Conservation (phyloP, 1,140 invertebrate species). For the Zaprionus tsacasi region DNA sequence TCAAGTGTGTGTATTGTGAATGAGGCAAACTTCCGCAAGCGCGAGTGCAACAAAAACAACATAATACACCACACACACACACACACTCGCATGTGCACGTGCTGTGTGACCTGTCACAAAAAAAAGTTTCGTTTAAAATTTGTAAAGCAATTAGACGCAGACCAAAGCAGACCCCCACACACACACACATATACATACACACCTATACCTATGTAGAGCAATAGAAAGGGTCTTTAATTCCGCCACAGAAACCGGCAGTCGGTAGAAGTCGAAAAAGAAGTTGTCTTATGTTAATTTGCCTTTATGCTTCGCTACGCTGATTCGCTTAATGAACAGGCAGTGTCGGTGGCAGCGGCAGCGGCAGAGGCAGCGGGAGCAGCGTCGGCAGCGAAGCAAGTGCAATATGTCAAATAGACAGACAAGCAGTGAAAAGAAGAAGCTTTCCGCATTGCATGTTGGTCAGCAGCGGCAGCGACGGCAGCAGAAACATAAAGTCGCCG, state of each 20-base stretch:
- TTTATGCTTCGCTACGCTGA: conserved; percentile 80
- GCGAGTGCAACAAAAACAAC: conserved; percentile 22
- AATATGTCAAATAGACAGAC: conserved; percentile 76
- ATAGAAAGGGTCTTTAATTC: conserved; percentile 76
- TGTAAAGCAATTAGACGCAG: conserved; percentile 77
- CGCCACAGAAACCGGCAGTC: conserved; percentile 53
- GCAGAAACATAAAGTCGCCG: conserved; percentile 43
- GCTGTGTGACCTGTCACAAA: conserved; percentile 67
- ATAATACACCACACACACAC: not conserved
- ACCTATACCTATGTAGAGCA: conserved; percentile 11
- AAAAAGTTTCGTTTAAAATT: conserved; percentile 62
- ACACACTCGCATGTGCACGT: conserved; percentile 12
- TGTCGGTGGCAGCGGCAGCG: not conserved
- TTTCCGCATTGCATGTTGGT: conserved; percentile 50
- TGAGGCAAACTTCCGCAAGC: conserved; percentile 14
- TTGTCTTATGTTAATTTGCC: conserved; percentile 79
- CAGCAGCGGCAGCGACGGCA: conserved; percentile 26
- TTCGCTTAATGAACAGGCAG: conserved; percentile 77
- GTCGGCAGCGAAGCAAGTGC: conserved; percentile 57
- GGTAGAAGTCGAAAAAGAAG: conserved; percentile 68
- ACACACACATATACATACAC: conserved; percentile 6
- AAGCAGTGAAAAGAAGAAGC: conserved; percentile 33
- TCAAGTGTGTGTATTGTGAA: not conserved
- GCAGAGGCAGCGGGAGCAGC: conserved; percentile 1
- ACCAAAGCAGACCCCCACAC: conserved; percentile 61